Conservation (phyloP, 2,113 vertebrate species). For the Todiramphus chloris region DNA sequence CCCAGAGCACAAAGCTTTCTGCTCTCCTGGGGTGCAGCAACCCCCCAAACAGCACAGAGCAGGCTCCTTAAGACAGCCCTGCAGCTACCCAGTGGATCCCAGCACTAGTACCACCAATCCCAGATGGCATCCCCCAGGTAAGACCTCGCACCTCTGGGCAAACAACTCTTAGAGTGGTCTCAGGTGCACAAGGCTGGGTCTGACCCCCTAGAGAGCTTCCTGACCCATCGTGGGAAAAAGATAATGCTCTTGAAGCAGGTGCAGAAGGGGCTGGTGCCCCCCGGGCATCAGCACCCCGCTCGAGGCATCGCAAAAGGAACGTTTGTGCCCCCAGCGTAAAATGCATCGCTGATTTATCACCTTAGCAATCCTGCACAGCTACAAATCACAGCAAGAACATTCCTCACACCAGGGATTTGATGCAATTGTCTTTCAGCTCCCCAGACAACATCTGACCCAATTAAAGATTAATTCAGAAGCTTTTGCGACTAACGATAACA, state of each 20-base stretch:
- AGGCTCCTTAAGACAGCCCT: background rate
- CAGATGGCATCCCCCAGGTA: background rate
- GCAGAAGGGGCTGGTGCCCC: background rate
- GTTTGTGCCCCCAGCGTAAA: background rate
- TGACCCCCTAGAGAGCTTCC: background rate
- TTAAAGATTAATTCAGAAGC: background rate
- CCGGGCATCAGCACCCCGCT: background rate
- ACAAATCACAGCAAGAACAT: background rate
- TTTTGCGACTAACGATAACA: background rate
- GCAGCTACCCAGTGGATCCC: background rate
- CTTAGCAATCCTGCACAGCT: background rate
- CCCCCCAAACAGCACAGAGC: background rate
- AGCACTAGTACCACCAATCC: too few relatives aligned
- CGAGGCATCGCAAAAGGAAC: background rate
- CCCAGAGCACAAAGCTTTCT: background rate
- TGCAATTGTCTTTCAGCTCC: background rate
- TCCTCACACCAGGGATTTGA: background rate
- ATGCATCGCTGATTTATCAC: background rate
- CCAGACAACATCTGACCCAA: background rate
- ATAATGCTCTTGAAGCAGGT: rapidly evolving
- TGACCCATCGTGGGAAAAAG: background rate
- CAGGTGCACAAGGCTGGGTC: too few relatives aligned
- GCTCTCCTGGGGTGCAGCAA: background rate
- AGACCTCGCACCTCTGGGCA: background rate
- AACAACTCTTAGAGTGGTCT: rapidly evolving